Percentiles rank a stretch among this genome's conserved stretches.
These are phyloP conservation scores for Xerus rutilus DNA, from an alignment of 2,797 vertebrate genomes.

Conservation along the genomic window DNA sequence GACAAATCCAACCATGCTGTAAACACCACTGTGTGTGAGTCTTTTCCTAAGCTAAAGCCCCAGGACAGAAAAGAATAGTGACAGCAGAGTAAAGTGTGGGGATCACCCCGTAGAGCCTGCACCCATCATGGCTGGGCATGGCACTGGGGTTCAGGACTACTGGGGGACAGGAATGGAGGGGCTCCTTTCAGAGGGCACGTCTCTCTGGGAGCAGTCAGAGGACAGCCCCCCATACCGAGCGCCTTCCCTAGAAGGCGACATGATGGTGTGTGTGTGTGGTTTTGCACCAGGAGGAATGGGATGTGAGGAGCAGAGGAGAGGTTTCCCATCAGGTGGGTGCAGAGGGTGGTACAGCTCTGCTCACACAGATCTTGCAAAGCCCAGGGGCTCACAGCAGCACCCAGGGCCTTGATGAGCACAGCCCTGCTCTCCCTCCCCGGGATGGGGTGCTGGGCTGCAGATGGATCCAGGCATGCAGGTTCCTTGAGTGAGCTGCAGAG, in stretches of 20 bases:
- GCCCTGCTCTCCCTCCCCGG: neutral
- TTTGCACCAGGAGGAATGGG: too few relatives aligned
- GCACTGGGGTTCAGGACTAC: too few relatives aligned
- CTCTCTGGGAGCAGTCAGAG: neutral
- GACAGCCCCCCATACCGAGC: neutral
- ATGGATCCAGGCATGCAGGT: neutral
- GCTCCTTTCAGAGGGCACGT: neutral
- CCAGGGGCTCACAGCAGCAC: neutral
- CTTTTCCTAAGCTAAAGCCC: slow-evolving; percentile 41
- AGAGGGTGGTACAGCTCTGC: neutral
- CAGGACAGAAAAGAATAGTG: neutral
- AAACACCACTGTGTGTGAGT: neutral
- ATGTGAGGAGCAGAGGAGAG: fast-evolving
- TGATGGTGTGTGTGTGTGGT: fast-evolving
- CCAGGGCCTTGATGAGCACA: too few relatives aligned
- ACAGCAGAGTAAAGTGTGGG: neutral
- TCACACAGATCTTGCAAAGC: neutral
- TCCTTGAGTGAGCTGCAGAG: neutral
- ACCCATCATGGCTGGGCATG: too few relatives aligned
- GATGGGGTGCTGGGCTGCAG: neutral
- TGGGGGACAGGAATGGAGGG: neutral
- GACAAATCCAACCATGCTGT: slow-evolving; percentile 65
- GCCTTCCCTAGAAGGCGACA: neutral
- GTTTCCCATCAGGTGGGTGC: neutral
- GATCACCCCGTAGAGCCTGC: neutral